Evolutionary conservation across 2,797 vertebrate genomes (phyloP).

Genomic region (Chiloscyllium punctatum): DNA sequence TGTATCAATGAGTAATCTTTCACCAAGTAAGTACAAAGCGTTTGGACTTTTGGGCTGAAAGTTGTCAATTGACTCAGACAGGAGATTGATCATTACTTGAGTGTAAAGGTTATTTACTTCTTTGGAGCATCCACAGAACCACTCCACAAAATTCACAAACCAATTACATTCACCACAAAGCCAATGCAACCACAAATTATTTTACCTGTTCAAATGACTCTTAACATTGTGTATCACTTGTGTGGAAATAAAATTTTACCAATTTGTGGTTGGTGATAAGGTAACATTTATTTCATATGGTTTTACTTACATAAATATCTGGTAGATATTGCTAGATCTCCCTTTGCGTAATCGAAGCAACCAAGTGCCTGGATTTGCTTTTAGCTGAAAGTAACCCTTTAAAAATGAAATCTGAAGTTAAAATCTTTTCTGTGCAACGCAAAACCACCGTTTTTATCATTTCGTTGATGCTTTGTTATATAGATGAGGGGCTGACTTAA

Average conservation of each 20-base stretch:
- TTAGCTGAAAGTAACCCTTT: slow-evolving; percentile 96
- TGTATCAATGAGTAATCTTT: too few relatives aligned
- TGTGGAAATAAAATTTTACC: background rate
- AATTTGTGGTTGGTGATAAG: background rate
- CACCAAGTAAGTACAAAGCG: too few relatives aligned
- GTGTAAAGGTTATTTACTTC: too few relatives aligned
- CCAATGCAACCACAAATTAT: background rate
- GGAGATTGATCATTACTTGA: too few relatives aligned
- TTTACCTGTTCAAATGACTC: background rate
- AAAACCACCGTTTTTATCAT: background rate
- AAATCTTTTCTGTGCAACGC: background rate
- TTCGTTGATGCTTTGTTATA: background rate
- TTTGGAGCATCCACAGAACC: background rate
- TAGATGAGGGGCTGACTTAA: background rate
- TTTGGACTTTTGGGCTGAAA: too few relatives aligned
- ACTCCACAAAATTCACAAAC: background rate
- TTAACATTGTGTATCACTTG: background rate
- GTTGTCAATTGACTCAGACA: too few relatives aligned
- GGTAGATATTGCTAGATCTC: slow-evolving; percentile 86
- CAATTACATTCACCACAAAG: background rate
- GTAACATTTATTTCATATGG: background rate
- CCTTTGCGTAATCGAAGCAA: slow-evolving; percentile 78
- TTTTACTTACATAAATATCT: slow-evolving; percentile 77
- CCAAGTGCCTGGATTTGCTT: slow-evolving; percentile 94
- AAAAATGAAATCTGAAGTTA: background rate